phyloP scores from a whole-genome alignment of 2,113 vertebrate genomes.

The Anser cygnoides region DNA sequence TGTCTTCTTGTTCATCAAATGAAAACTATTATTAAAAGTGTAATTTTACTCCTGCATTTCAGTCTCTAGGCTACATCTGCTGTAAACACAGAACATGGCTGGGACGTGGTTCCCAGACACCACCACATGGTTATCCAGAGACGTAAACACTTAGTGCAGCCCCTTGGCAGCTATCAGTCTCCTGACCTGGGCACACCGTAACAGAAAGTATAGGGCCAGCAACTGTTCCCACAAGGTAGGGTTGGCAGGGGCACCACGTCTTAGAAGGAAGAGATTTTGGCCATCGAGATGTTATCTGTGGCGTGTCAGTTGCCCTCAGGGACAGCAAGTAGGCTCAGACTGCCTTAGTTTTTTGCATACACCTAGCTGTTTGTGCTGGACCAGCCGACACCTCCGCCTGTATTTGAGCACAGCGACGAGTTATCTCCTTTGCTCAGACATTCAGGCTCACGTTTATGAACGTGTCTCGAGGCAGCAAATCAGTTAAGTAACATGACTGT shows the following conservation, averaged over 20 bases:
- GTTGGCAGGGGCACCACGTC: not conserved
- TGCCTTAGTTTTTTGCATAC: not conserved
- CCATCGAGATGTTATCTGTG: not conserved
- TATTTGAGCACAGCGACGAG: not conserved
- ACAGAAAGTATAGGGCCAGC: not conserved
- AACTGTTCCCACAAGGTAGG: not conserved
- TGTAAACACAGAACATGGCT: not conserved
- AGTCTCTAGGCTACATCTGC: not conserved
- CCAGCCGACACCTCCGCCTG: not conserved
- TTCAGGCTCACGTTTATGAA: not conserved
- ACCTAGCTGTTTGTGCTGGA: rapidly evolving
- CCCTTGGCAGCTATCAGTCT: not conserved
- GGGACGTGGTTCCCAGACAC: not conserved
- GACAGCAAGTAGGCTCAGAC: not conserved
- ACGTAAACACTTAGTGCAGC: not conserved
- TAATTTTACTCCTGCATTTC: not conserved
- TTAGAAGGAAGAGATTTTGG: not conserved
- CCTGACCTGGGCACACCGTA: not conserved
- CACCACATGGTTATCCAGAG: rapidly evolving
- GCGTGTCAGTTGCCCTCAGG: rapidly evolving
- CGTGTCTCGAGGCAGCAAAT: not conserved
- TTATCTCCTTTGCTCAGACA: rapidly evolving
- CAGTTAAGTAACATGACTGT: rapidly evolving
- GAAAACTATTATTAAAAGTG: not conserved
- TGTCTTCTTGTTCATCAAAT: not conserved